Conservation (phyloP, 2,888 invertebrate genomes). For the Aplocera efformata region DNA sequence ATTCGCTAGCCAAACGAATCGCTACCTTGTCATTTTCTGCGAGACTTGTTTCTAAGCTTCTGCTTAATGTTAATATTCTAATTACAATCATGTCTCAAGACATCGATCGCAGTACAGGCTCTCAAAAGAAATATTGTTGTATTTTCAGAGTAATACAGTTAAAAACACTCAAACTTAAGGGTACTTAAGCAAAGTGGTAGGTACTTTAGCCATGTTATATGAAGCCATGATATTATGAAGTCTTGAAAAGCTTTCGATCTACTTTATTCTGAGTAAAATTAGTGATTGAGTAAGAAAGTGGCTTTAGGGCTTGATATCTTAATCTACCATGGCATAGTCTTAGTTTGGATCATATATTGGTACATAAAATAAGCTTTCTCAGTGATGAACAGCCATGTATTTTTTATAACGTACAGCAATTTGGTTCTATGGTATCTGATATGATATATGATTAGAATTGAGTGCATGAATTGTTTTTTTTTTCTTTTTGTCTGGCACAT, state of each 20-base stretch:
- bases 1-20: constrained; percentile 47
- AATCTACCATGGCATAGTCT: background rate
- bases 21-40: constrained; percentile 63
- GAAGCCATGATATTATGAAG: no score
- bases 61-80: constrained; percentile 4
- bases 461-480: constrained; percentile 33
- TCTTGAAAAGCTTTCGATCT: constrained; percentile 14
- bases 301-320: background rate
- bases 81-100: constrained; percentile 8
- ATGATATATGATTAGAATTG: constrained; percentile 35
- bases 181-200: constrained; percentile 17
- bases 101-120: constrained; percentile 7
- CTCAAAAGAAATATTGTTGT: constrained; percentile 8
- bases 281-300: no score
- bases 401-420: constrained; percentile 25
- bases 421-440: constrained; percentile 24
- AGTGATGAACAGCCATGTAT: constrained; percentile 14
- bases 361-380: constrained; percentile 4
- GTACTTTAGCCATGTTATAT: constrained; percentile 12
- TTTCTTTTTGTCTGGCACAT: constrained; percentile 4
- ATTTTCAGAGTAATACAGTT: constrained; percentile 12
- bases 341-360: background rate
- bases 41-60: constrained; percentile 1
- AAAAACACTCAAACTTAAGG: constrained; percentile 13
- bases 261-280: constrained; percentile 10